phyloP scores from a whole-genome alignment of 2,113 vertebrate genomes.

The Dicentrarchus labrax region DNA sequence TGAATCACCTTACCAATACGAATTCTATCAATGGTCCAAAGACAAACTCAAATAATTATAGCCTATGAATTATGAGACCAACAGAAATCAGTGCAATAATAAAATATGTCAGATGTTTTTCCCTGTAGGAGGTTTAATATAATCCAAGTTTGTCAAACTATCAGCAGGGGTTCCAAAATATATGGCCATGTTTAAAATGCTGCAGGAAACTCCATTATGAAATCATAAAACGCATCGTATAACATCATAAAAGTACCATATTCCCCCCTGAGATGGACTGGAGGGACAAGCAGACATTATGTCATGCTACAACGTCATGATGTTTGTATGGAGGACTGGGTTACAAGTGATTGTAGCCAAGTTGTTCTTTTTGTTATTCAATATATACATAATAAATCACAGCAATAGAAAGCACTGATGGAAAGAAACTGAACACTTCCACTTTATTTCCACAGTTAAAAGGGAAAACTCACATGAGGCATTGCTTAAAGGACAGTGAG shows the following conservation, averaged over 20 bases:
- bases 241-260: constrained; percentile 68
- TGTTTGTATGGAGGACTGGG: constrained; percentile 29
- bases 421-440: constrained; percentile 36
- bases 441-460: constrained; percentile 17
- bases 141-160: constrained; percentile 60
- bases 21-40: background rate
- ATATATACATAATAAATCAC: constrained; percentile 18
- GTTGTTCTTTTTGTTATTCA: constrained; percentile 43
- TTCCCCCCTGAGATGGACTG: constrained; percentile 46
- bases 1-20: constrained; percentile 3
- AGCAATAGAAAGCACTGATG: background rate
- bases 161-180: constrained; percentile 56
- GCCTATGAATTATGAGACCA: constrained; percentile 30
- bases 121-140: constrained; percentile 43
- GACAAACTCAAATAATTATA: constrained; percentile 4
- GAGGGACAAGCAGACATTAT: constrained; percentile 67
- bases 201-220: constrained; percentile 58
- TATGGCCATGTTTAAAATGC: constrained; percentile 53
- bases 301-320: constrained; percentile 55
- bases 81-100: constrained; percentile 25
- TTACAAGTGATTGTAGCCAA: constrained; percentile 48
- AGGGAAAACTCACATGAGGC: background rate
- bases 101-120: constrained; percentile 38
- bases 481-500: background rate
- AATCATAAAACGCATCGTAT: constrained; percentile 71